Evolutionary conservation across 2,888 invertebrate genomes (phyloP), one percentile per base, ranked within the genome.

Genomic region (Nysson spinosus): DNA sequence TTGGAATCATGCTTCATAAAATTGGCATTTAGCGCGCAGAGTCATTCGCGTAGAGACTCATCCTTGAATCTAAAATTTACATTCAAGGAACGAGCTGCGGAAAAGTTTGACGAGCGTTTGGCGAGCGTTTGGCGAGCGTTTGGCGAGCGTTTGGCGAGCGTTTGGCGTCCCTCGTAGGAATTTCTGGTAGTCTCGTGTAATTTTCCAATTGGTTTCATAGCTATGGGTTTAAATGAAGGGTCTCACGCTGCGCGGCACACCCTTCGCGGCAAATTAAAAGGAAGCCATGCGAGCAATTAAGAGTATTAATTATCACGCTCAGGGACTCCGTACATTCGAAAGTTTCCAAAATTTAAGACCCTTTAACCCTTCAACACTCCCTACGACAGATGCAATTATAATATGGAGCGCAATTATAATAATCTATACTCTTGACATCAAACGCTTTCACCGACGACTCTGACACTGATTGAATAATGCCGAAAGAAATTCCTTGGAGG

Each of bases 211-310:
- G 35, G 30, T 70, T 52, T 61, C 55, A 12, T 24, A 14, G 12
- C 11, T 35, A 32, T 17, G 22, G 28, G 12, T 35, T 56, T 5
- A 50, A 49, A 63, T 26, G 50, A 71, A 57, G 7, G 52, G 28
- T 20, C 26, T 42, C 74, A 51, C 9, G 64, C 72, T 62, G 69
- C 20, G 64, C 5, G 28, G 17, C 44, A 37, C 14, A 37, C 34
- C 37, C 47, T 37, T 22, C 34, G 24, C 14, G 30, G 26, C 47
- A 77, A 69, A 79, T 79, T 79, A 55, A 71, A 77, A 69, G 32
- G 78, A 79, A 79, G 79, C 79, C 78, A 65, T 60, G 47, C 46
- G 60, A 55, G 20, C 58, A 65, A 71, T 75, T 52, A 71, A 39
- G 4, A 40, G 26, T 30, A 30, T 39, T 57, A 57, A 69, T 75